These are phyloP conservation scores for Auanema freiburgensis DNA, from an alignment of 2,888 invertebrate species.

Conservation along the genomic window DNA sequence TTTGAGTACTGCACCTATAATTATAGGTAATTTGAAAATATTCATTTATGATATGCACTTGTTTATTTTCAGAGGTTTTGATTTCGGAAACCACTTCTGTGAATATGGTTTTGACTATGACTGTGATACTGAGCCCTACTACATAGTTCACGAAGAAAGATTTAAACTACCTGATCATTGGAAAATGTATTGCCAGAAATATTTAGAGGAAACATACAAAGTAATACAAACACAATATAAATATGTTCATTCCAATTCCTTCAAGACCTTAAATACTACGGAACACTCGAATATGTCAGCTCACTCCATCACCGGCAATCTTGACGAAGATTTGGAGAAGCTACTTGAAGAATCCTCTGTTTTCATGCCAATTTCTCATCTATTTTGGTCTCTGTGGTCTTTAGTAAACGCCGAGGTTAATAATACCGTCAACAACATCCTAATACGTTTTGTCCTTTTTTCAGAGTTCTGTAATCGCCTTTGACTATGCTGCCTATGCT, in stretches of 20 bases:
- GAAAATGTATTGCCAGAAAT: conserved; percentile 36
- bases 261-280: conserved; percentile 31
- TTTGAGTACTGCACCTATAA: conserved; percentile 50
- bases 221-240: conserved; percentile 14
- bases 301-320: conserved; percentile 42
- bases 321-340: conserved; percentile 30
- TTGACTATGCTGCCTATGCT: conserved; percentile 42
- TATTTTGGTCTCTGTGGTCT: conserved; percentile 51
- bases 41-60: background rate
- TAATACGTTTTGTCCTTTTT: conserved; percentile 9
- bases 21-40: conserved; percentile 30
- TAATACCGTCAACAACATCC: background rate
- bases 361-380: conserved; percentile 48
- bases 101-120: conserved; percentile 47
- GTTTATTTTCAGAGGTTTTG: conserved; percentile 40
- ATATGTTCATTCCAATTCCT: conserved; percentile 5
- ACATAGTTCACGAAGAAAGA: conserved; percentile 38
- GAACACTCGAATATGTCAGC: conserved; percentile 42
- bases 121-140: conserved; percentile 34
- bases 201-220: conserved; percentile 43
- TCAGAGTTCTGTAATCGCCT: conserved; percentile 36
- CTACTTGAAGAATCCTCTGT: conserved; percentile 38
- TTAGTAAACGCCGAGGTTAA: conserved; percentile 43
- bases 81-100: conserved; percentile 49
- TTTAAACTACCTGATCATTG: conserved; percentile 39